A percentile compares a stretch with the other conserved stretches of the same genome.
Evolutionary conservation across 2,888 invertebrate genomes (phyloP).

Genomic region (Drepana falcataria): DNA sequence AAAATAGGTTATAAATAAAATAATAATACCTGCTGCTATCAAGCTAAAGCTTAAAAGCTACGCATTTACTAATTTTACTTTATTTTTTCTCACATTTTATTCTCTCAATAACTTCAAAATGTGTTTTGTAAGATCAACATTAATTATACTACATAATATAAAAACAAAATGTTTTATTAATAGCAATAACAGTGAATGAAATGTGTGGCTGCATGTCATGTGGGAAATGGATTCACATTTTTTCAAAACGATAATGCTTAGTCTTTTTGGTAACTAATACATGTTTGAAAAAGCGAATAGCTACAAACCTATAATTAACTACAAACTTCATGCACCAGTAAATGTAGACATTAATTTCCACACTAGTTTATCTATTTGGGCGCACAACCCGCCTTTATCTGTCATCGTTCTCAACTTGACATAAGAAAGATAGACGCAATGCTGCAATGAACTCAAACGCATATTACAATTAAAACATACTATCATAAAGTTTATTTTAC

Average conservation of each 20-base stretch:
- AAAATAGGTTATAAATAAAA: too few species aligned
- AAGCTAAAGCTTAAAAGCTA: too few species aligned
- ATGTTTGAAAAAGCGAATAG: constrained; percentile 69
- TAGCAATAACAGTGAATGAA: too few species aligned
- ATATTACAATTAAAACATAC: constrained; percentile 37
- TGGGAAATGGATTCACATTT: constrained; percentile 70
- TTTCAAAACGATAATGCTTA: constrained; percentile 70
- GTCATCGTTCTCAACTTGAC: constrained; percentile 64
- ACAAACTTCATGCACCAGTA: constrained; percentile 78
- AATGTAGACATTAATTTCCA: constrained; percentile 79
- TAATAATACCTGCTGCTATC: too few species aligned
- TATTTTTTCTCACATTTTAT: too few species aligned
- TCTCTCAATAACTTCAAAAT: too few species aligned
- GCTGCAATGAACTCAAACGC: constrained; percentile 24
- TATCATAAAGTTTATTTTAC: constrained; percentile 46
- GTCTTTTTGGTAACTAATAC: constrained; percentile 69
- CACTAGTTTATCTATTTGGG: constrained; percentile 79
- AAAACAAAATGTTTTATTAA: too few species aligned
- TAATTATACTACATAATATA: too few species aligned
- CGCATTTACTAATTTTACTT: too few species aligned
- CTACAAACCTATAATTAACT: constrained; percentile 77
- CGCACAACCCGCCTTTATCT: constrained; percentile 77
- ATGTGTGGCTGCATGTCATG: constrained; percentile 12
- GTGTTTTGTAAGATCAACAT: too few species aligned
- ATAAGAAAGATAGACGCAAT: constrained; percentile 50